Evolutionary conservation across 2,113 vertebrate species (phyloP).

Genomic region (Myiozetetes cayanensis): DNA sequence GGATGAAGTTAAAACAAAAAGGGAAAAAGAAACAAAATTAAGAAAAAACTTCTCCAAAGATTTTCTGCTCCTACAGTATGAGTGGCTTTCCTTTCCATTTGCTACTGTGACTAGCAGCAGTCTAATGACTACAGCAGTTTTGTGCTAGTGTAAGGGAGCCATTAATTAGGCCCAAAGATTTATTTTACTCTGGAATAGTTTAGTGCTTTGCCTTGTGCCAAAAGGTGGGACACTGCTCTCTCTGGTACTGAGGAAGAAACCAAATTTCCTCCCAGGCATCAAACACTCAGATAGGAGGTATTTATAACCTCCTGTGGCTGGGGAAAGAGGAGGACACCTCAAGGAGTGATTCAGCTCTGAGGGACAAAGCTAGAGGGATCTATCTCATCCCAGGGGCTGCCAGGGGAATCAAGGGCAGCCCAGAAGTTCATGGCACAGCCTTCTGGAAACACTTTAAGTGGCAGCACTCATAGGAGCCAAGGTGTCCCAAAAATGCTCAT

Average conservation of each 20-base stretch:
- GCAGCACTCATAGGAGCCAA: not conserved
- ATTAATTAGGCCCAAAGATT: not conserved
- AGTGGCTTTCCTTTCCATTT: not conserved
- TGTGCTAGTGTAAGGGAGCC: not conserved
- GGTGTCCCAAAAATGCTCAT: not conserved
- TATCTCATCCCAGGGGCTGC: not conserved
- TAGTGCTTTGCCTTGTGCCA: not conserved
- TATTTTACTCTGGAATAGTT: not conserved
- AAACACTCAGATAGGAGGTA: not conserved
- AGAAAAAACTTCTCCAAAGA: not conserved
- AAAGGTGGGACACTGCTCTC: not conserved
- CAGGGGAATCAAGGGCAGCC: not conserved
- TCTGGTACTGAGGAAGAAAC: not conserved
- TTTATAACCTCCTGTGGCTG: accelerated
- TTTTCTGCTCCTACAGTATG: not conserved
- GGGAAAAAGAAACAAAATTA: not conserved
- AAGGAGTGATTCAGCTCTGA: not conserved
- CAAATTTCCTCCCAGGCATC: not conserved
- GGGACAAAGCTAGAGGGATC: not conserved
- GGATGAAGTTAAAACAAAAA: not conserved
- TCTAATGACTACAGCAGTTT: not conserved
- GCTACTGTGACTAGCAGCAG: not conserved
- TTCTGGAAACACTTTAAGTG: not conserved
- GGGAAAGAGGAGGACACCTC: not conserved
- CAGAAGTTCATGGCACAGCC: not conserved